Base-by-base conservation (phyloP, 2,113 vertebrate species). In the Neopipo cinnamomea region DNA sequence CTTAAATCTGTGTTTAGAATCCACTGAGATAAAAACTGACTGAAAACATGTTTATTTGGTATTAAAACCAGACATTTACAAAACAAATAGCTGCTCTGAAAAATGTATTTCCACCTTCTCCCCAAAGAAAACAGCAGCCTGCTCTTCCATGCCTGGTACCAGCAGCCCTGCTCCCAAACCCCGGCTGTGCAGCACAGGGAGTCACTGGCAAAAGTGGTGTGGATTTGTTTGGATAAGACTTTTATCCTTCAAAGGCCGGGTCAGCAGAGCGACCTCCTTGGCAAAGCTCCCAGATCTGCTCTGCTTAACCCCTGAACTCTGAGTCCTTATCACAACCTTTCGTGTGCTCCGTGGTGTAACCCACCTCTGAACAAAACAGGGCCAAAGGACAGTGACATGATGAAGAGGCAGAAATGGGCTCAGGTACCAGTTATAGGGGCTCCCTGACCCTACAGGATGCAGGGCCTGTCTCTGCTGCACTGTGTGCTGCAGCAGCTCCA, bases 181-280 rank as follows among this genome's bases (percentile, higher is more conserved):
- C 56, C 79, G 78, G 89, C 91, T 49, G 77, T 22, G 80, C 96
- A 62, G 85, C 90, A 95, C 94, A 79, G 65, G 3, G 31, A 96
- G 77, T 6, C 55, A 42, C 91, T 94, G 92, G 88, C 91, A 94
- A 97, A 97, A 96, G 97, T 89, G 76, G 73, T 68, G 13, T 71
- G 97, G 96, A 97, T 97, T 98, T 97, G 78, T 95, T 95, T 88
- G 89, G 95, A 52, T 93, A 87, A 89, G 97, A 97, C 90, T 97
- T 97, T 97, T 95, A 97, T 97, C 97, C 95, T 80, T 96, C 88
- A 76, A 96, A 97, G 96, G 93, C 90, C 59, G 8, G 72, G 50
- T 89, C 66, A 93, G 95, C 56, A 52, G 80, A 78, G 72, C 2
- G 0, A 71, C 56, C 6, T 15, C 41, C 78, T 74, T 66, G 81